phyloP scores from a whole-genome alignment of 2,888 invertebrate genomes.

The Melinaea marsaeus region DNA sequence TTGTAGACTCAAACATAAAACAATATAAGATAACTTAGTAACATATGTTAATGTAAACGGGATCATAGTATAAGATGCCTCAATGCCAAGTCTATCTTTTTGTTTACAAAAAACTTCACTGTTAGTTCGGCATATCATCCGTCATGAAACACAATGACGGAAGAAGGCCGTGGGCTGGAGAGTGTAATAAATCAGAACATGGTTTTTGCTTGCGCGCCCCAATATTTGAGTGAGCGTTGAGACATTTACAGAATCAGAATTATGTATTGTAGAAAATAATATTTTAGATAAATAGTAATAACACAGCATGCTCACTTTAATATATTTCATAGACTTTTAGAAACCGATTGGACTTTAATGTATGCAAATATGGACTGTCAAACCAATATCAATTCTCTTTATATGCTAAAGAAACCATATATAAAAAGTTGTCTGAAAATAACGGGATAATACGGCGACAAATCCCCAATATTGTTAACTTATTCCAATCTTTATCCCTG shows the following conservation, averaged over 20 bases:
- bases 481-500: constrained; percentile 22
- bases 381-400: neutral
- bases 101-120: constrained; percentile 34
- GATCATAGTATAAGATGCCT: constrained; percentile 12
- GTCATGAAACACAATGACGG: constrained; percentile 39
- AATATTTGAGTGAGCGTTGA: constrained; percentile 40
- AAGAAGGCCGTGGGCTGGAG: constrained; percentile 25
- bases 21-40: neutral
- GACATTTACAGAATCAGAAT: constrained; percentile 13
- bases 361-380: neutral
- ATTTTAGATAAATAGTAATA: too few relatives aligned
- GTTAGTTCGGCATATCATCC: constrained; percentile 37
- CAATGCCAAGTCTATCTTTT: constrained; percentile 21
- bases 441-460: constrained; percentile 11
- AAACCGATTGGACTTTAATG: neutral
- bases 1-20: too few relatives aligned
- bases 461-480: constrained; percentile 26
- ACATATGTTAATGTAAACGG: neutral
- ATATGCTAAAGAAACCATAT: neutral
- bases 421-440: constrained; percentile 13
- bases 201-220: constrained; percentile 39
- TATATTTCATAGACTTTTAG: too few relatives aligned
- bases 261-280: too few relatives aligned
- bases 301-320: too few relatives aligned
- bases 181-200: constrained; percentile 49